Evolutionary conservation across 2,888 invertebrate genomes (phyloP).

Genomic region (Bursaphelenchus okinawaensis): DNA sequence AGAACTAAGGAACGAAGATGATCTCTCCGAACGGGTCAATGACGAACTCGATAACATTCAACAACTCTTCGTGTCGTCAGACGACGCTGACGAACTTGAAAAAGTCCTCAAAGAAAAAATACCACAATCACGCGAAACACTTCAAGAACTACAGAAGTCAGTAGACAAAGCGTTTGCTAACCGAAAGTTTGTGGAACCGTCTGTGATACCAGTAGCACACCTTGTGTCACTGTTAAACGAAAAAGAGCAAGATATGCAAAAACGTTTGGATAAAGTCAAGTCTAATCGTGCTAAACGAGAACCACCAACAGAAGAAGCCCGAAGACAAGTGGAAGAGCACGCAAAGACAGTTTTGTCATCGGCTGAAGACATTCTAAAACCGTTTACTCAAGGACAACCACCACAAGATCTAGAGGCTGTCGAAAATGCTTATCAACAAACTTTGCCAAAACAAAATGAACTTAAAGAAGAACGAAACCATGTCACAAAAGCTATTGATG

Average conservation of each 20-base stretch:
- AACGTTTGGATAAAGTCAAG: neutral
- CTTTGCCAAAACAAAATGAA: constrained; percentile 12
- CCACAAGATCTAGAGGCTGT: constrained; percentile 1
- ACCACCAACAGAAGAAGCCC: neutral
- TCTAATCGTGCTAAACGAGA: neutral
- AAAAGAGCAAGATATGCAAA: neutral
- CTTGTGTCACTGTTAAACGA: neutral
- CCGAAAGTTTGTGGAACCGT: neutral
- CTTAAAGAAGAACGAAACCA: constrained; percentile 6
- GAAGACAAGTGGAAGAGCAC: neutral
- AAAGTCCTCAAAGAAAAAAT: neutral
- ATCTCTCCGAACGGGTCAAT: neutral
- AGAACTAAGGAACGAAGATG: neutral
- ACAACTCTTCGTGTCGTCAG: neutral
- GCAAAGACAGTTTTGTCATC: neutral
- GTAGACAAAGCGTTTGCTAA: neutral
- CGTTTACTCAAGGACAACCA: constrained; percentile 1
- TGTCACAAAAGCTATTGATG: neutral
- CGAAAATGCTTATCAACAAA: neutral
- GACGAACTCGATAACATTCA: neutral
- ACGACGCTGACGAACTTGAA: neutral
- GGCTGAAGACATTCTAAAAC: neutral
- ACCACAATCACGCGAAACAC: neutral
- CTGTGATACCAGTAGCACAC: neutral
- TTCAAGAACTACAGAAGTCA: neutral